Evolutionary conservation across 2,797 vertebrate genomes (phyloP), one percentile per base, ranked within the genome.

Genomic region (Crax fasciolata): DNA sequence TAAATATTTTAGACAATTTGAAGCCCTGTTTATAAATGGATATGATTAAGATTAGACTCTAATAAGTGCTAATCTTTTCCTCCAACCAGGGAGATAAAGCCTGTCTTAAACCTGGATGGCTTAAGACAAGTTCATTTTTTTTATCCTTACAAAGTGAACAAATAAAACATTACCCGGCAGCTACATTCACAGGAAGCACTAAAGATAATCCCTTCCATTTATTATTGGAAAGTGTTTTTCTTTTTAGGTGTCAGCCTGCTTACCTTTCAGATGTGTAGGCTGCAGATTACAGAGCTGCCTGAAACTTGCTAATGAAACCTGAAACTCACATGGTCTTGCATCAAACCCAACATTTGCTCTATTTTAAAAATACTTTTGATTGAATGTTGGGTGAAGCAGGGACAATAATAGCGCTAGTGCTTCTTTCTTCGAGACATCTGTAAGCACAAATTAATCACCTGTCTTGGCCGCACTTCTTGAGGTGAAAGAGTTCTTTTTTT

Each of bases 31-130:
- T 91, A 91, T 96, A 96, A 94, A 95, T 92, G 94, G 95, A 55
- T 97, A 95, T 83, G 62, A 93, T 93, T 91, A 94, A 90, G 79
- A 94, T 95, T 91, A 96, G 54, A 58, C 62, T 87, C 30, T 95
- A 96, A 76, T 92, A 95, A 96, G 87, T 54, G 68, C 65, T 95
- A 90, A 94, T 79, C 76, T 96, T 97, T 82, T 21, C 68, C 25
- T 96, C 82, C 84, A 95, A 88, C 68, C 74, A 81, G 27, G 66
- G 23, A 89, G 59, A 95, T 73, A 91, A 93, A 92, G 32, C 38
- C 67, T 66, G 73, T 73, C 65, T 93, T 77, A 93, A 84, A 94
- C 63, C 41, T 71, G 83, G 86, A 94, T 73, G 88, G 32, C 67
- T 93, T 87, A 79, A 92, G 58, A 90, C 39, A 72, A 92, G 80